A percentile compares a stretch with the other conserved stretches of the same genome.
Evolutionary conservation across 2,113 vertebrate genomes (phyloP).

Genomic region (Tringa solitaria): DNA sequence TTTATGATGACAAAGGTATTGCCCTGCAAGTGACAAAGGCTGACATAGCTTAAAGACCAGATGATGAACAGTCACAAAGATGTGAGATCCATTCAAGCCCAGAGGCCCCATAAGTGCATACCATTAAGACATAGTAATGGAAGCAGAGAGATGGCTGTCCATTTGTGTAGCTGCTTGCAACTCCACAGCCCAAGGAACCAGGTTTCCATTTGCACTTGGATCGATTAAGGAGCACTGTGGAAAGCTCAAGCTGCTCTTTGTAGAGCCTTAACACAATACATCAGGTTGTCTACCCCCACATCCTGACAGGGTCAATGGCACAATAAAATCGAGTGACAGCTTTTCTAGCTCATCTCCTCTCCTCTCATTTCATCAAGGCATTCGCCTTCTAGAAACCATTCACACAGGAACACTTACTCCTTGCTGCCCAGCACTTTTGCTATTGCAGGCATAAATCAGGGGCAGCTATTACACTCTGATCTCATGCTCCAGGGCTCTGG

Average conservation of each 20-base stretch:
- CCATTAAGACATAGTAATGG: not conserved
- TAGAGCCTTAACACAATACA: not conserved
- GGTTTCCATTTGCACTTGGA: not conserved
- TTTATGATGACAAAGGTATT: not conserved
- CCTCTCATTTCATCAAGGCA: not conserved
- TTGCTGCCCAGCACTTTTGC: not conserved
- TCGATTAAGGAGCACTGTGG: not conserved
- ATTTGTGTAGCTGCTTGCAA: not conserved
- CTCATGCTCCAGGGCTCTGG: accelerated
- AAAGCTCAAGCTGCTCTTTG: not conserved
- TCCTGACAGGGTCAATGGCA: not conserved
- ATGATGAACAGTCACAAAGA: not conserved
- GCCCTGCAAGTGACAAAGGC: not conserved
- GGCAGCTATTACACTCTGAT: not conserved
- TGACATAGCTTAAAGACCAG: not conserved
- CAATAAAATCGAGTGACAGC: not conserved
- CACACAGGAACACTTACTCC: not conserved
- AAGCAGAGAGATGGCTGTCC: not conserved
- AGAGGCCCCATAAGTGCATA: accelerated
- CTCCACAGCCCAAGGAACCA: not conserved
- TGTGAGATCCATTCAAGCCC: not conserved
- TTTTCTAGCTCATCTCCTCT: not conserved
- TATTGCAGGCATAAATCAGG: not conserved
- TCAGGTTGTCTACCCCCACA: not conserved
- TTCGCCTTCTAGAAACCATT: not conserved